Conservation (phyloP, 2,797 vertebrate species). For the Cyprinodon diabolis region DNA sequence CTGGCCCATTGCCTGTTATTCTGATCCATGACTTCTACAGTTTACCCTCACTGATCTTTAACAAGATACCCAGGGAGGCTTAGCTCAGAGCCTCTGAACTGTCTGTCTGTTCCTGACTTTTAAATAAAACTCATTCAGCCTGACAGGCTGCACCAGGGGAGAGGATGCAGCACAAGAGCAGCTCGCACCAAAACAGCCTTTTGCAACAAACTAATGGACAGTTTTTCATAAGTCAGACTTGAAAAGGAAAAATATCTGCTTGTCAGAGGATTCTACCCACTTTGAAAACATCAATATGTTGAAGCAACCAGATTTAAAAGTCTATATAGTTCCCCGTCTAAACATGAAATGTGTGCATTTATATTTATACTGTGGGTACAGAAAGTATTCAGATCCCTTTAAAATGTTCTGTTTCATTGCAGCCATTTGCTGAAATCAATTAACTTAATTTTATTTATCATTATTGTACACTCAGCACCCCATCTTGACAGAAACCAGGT, state of each 20-base stretch:
- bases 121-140: conserved; percentile 53
- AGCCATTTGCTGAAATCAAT: too few species aligned
- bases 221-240: conserved; percentile 12
- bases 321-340: background rate
- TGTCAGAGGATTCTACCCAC: background rate
- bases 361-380: too few species aligned
- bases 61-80: conserved; percentile 56
- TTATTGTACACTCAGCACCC: too few species aligned
- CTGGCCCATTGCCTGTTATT: conserved; percentile 15
- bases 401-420: too few species aligned
- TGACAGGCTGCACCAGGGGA: conserved; percentile 43
- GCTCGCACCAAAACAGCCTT: conserved; percentile 35
- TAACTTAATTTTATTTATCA: too few species aligned
- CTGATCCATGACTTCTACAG: conserved; percentile 30
- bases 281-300: conserved; percentile 5
- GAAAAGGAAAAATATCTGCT: background rate
- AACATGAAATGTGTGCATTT: background rate
- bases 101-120: conserved; percentile 50
- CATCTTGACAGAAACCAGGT: too few species aligned
- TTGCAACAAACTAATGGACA: conserved; percentile 32
- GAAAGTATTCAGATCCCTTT: too few species aligned
- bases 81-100: conserved; percentile 9
- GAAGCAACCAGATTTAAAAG: background rate
- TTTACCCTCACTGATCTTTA: conserved; percentile 63
- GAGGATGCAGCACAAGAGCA: conserved; percentile 19